A percentile compares a stretch with the other conserved stretches of the same genome.
These are phyloP conservation scores for Venustoraphidia nigricollis DNA, from an alignment of 2,888 invertebrate species.

Conservation along the genomic window DNA sequence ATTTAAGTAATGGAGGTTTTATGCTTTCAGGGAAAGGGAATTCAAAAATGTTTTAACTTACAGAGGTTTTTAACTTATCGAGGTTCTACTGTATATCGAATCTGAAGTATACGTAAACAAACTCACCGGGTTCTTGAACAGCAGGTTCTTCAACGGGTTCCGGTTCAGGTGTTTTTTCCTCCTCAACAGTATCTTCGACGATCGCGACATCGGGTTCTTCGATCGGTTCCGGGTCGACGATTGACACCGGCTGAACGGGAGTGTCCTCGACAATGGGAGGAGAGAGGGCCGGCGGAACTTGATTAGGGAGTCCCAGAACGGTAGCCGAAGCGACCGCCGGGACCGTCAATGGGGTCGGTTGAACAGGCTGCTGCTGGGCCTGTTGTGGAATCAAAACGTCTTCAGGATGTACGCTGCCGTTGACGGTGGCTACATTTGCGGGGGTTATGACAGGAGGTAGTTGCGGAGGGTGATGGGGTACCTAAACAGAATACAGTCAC, in stretches of 20 bases:
- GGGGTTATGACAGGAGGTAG: conserved; percentile 20
- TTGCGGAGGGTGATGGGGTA: conserved; percentile 21
- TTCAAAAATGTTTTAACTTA: no score
- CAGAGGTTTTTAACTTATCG: no score
- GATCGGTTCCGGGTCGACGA: conserved; percentile 15
- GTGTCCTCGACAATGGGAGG: conserved; percentile 17
- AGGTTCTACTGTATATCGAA: no score
- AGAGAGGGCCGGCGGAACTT: conserved; percentile 1
- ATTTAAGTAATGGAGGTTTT: no score
- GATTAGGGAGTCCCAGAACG: background rate
- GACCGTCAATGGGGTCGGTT: conserved; percentile 4
- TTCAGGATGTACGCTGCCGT: conserved; percentile 26
- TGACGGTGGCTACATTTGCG: conserved; percentile 23
- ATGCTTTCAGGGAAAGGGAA: no score
- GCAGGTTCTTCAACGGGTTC: conserved; percentile 4
- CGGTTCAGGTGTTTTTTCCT: conserved; percentile 15
- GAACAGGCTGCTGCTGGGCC: conserved; percentile 13
- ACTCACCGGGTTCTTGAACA: conserved; percentile 8
- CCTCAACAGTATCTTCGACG: conserved; percentile 15
- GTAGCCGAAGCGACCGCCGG: background rate
- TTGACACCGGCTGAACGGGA: conserved; percentile 5
- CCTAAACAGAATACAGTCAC: conserved; percentile 11
- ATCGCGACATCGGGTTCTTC: conserved; percentile 16
- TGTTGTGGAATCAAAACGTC: conserved; percentile 20
- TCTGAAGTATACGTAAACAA: background rate